phyloP scores from a whole-genome alignment of 1,140 invertebrate genomes.

The Drosophila sp. region DNA sequence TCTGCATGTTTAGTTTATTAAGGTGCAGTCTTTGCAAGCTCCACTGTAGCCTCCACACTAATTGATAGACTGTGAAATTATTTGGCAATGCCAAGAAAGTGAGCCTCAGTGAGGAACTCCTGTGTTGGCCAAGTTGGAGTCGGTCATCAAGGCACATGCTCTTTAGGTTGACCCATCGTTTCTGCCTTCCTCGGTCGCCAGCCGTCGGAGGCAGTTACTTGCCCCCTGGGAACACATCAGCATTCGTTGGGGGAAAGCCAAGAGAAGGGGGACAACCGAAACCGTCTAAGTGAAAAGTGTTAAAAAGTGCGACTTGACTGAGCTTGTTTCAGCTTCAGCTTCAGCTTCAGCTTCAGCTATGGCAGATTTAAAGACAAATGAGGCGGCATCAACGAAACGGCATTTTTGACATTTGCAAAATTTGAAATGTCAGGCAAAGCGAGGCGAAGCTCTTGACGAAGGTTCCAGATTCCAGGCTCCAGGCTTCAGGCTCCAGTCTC shows the following conservation, averaged over 20 bases:
- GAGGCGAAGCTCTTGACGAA: conserved; percentile 61
- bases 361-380: conserved; percentile 74
- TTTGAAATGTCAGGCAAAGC: conserved; percentile 75
- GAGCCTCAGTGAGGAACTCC: conserved; percentile 35
- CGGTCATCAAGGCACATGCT: conserved; percentile 44
- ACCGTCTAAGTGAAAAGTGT: conserved; percentile 78
- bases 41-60: conserved; percentile 56
- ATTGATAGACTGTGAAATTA: conserved; percentile 83
- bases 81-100: conserved; percentile 66
- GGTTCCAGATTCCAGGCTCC: conserved; percentile 35
- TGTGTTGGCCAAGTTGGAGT: conserved; percentile 17
- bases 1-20: background rate
- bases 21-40: background rate
- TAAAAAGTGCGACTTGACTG: conserved; percentile 71
- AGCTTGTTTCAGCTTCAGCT: background rate
- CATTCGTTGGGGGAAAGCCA: background rate
- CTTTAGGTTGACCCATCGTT: conserved; percentile 50
- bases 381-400: conserved; percentile 49
- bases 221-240: conserved; percentile 47
- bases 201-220: conserved; percentile 17
- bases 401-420: conserved; percentile 81
- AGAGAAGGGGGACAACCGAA: conserved; percentile 7
- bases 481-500: too few species aligned
- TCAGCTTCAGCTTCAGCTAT: conserved; percentile 29
- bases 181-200: background rate